phyloP scores from a whole-genome alignment of 2,113 vertebrate genomes.

The Genyomyrus donnyi region DNA sequence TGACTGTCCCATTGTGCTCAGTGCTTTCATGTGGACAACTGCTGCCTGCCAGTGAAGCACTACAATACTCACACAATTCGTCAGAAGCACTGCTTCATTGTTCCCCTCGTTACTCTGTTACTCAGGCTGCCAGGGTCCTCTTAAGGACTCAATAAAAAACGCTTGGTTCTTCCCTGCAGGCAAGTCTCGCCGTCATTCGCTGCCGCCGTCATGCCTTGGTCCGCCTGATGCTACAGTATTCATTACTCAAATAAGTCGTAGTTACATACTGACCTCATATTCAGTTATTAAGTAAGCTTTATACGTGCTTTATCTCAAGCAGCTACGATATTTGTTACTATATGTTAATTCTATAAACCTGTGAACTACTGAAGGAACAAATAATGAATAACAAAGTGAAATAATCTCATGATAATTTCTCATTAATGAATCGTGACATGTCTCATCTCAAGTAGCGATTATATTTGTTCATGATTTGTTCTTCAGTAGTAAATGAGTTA shows the following conservation, averaged over 20 bases:
- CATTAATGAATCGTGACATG: not conserved
- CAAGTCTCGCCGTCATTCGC: no score
- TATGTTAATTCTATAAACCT: not conserved
- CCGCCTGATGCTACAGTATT: no score
- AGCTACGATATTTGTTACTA: not conserved
- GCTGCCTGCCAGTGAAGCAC: not conserved
- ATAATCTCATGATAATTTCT: not conserved
- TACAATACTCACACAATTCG: not conserved
- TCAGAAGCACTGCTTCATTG: not conserved
- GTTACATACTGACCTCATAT: not conserved
- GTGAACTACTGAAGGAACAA: not conserved
- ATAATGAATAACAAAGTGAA: not conserved
- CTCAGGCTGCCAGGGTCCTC: not conserved
- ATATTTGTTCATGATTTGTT: not conserved
- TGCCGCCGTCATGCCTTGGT: no score
- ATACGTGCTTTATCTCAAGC: not conserved
- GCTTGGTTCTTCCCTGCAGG: not conserved
- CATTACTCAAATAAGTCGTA: not conserved
- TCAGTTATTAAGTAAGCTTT: not conserved
- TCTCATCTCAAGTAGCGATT: not conserved
- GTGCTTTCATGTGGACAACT: not conserved
- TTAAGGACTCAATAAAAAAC: not conserved
- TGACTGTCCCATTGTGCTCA: not conserved
- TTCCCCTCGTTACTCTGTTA: not conserved
- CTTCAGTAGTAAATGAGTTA: not conserved